Conservation (phyloP, 2,113 vertebrate genomes). For the Pelvicachromis taeniatus region DNA sequence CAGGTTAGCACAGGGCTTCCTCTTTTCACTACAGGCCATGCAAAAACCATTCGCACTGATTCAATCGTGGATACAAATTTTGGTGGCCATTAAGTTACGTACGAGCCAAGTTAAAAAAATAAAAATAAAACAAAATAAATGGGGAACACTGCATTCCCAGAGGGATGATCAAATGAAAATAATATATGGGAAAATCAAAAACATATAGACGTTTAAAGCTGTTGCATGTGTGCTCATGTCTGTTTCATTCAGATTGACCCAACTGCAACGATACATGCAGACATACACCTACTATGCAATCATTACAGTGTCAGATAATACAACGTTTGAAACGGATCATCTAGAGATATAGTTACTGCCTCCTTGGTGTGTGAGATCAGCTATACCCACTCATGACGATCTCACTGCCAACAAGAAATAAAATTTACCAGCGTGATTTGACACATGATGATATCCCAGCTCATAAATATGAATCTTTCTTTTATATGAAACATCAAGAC, state of each 20-base stretch:
- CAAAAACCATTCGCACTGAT: neutral
- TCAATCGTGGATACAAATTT: neutral
- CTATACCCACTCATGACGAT: neutral
- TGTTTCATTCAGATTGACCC: neutral
- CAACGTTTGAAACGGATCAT: neutral
- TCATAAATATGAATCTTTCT: neutral
- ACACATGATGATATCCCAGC: neutral
- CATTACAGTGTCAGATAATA: neutral
- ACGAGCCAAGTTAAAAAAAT: neutral
- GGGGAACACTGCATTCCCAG: neutral
- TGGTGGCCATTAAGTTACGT: rapidly evolving
- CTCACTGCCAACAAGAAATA: neutral
- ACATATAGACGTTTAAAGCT: neutral
- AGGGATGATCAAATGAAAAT: neutral
- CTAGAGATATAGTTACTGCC: neutral
- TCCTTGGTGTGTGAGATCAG: neutral
- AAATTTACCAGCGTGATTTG: neutral
- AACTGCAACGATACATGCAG: neutral
- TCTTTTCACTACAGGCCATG: neutral
- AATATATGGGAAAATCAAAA: neutral
- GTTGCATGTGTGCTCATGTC: neutral
- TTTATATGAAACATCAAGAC: neutral
- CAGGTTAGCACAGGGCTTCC: neutral
- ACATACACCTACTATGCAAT: rapidly evolving
- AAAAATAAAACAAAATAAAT: neutral